Evolutionary conservation across 1,140 invertebrate species (phyloP).

Genomic region (Pachypsylla venusta): DNA sequence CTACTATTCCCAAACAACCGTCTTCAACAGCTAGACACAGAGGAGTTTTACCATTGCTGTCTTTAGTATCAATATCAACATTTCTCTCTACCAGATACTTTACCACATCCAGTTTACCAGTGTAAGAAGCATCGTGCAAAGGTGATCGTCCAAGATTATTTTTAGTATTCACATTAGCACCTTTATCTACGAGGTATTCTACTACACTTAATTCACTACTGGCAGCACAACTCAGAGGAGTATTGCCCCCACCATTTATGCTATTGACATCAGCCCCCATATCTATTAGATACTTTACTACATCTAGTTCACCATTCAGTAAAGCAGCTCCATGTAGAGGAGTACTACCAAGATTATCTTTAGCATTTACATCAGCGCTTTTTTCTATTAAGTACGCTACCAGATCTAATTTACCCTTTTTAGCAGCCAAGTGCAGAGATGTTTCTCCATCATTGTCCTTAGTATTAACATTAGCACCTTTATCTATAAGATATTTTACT

Average conservation of each 20-base stretch:
- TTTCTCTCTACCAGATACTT: conserved; percentile 2
- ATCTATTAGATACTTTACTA: conserved; percentile 49
- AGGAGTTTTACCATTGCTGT: neutral
- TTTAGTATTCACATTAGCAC: conserved; percentile 12
- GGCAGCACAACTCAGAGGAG: conserved; percentile 30
- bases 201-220: conserved; percentile 1
- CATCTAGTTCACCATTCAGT: conserved; percentile 48
- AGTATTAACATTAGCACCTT: conserved; percentile 16
- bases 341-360: too few species aligned
- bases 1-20: conserved; percentile 41
- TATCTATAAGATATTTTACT: too few species aligned
- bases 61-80: conserved; percentile 5
- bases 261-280: conserved; percentile 53
- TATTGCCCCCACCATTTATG: conserved; percentile 43
- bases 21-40: conserved; percentile 10
- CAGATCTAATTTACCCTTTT: conserved; percentile 10
- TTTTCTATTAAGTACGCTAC: too few species aligned
- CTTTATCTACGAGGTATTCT: conserved; percentile 6
- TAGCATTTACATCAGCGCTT: too few species aligned
- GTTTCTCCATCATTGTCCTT: conserved; percentile 15
- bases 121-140: too few species aligned
- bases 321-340: conserved; percentile 34
- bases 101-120: too few species aligned
- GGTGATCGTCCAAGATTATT: too few species aligned
- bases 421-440: conserved; percentile 11